phyloP scores from a whole-genome alignment of 2,888 invertebrate species.

The Cotesia congregata region DNA sequence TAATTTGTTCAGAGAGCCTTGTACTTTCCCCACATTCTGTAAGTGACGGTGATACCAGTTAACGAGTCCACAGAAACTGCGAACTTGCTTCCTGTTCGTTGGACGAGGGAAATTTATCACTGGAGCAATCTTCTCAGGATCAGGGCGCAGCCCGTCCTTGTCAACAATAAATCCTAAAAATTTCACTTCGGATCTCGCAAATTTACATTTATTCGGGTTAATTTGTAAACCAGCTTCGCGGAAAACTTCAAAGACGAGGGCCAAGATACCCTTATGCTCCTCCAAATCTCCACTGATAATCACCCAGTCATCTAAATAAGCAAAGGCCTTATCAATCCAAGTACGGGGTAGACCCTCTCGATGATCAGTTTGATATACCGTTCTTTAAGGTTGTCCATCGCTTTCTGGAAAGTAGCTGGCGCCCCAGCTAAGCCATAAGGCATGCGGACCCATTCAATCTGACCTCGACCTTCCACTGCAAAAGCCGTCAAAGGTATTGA shows the following conservation, averaged over 20 bases:
- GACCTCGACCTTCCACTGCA: conserved; percentile 41
- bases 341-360: conserved; percentile 36
- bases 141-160: conserved; percentile 41
- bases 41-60: conserved; percentile 47
- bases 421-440: conserved; percentile 46
- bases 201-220: conserved; percentile 45
- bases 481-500: conserved; percentile 37
- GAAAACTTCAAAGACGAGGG: conserved; percentile 35
- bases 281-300: conserved; percentile 40
- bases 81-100: conserved; percentile 30
- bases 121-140: conserved; percentile 43
- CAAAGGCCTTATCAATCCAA: conserved; percentile 41
- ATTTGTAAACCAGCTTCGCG: conserved; percentile 38
- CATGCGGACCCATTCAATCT: conserved; percentile 44
- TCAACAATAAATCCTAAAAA: conserved; percentile 45
- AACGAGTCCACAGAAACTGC: conserved; percentile 43
- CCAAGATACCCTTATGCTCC: conserved; percentile 36
- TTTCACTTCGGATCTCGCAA: conserved; percentile 42
- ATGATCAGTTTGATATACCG: conserved; percentile 23
- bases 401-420: conserved; percentile 42
- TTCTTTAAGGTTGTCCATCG: conserved; percentile 40
- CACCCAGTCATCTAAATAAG: conserved; percentile 44
- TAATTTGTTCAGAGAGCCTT: conserved; percentile 42
- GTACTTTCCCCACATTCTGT: conserved; percentile 29
- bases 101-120: conserved; percentile 39